Base-by-base conservation (phyloP, 2,113 vertebrate genomes). In the Myotis yumanensis region DNA sequence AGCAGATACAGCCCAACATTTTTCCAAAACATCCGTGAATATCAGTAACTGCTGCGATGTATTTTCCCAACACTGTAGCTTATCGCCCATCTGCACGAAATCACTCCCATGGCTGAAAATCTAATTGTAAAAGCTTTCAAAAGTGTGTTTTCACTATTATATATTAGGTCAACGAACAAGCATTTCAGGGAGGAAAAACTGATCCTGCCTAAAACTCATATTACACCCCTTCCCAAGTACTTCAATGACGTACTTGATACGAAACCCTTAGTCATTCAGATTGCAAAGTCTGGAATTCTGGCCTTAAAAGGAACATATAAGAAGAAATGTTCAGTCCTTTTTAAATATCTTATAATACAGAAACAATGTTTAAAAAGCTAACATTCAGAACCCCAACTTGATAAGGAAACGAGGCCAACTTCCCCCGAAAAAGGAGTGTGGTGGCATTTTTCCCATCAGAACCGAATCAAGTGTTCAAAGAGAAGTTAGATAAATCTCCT, bases 71-170 rank as follows among this genome's bases (percentile, higher is more conserved):
- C 51, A 62, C 76, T 43, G 37, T 15, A 90, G 52, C 37, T 72
- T 79, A 88, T 86, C 82, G 89, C 9, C 89, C 86, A 94, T 91
- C 37, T 92, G 92, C 8, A 64, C 30, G 48, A 90, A 82, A 82
- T 64, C 81, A 90, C 15, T 79, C 66, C 64, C 43, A 15, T 32
- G 59, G 51, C 82, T 82, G 69, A 90, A 90, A 93, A 83, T 89
- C 51, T 83, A 62, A 86, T 96, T 80, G 73, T 86, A 79, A 97
- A 94, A 92, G n/a, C 64, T 89, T 93, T 86, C 69, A 68, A 10
- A 96, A 92, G 57, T 72, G 35, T 95, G 62, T 95, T 95, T 93
- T 92, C 88, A 85, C 82, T 68, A 30, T 72, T 81, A 89, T 4
- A 43, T 20, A 82, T 92, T 75, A 95, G 40, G 81, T 95, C 88